phyloP scores from a whole-genome alignment of 2,797 vertebrate genomes.

The Myotis vivesi region DNA sequence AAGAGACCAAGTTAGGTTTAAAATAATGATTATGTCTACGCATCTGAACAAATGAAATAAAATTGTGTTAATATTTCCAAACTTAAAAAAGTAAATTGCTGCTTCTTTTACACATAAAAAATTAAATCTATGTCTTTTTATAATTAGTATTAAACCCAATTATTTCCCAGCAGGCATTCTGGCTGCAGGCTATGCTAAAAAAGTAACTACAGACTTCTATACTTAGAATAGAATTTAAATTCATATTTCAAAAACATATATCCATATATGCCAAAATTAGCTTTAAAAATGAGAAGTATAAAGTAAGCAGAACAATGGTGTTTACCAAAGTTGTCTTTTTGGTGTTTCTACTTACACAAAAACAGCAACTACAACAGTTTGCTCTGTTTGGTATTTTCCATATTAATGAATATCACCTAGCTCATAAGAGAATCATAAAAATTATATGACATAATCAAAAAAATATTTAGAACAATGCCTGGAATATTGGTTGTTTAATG shows the following conservation, averaged over 20 bases:
- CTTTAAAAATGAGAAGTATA: neutral
- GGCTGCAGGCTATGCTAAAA: neutral
- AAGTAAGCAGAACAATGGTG: neutral
- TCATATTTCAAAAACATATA: neutral
- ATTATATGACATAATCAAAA: neutral
- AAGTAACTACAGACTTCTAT: neutral
- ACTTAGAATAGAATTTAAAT: conserved; percentile 6
- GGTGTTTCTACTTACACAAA: neutral
- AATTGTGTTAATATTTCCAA: neutral
- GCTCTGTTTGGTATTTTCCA: neutral
- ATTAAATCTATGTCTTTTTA: neutral
- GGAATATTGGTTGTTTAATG: neutral
- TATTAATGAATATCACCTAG: neutral
- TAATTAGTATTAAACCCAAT: neutral
- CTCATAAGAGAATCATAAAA: neutral
- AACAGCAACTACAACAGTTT: neutral
- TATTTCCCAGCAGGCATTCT: neutral
- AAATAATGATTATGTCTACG: neutral
- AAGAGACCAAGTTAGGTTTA: neutral
- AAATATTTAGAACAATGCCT: neutral
- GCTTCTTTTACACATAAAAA: neutral
- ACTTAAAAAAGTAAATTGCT: neutral
- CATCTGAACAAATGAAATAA: neutral
- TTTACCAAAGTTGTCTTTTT: neutral
- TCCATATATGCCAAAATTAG: neutral